Base-by-base conservation (phyloP, 2,888 invertebrate genomes). In the Amblyjoppa fuscipennis region DNA sequence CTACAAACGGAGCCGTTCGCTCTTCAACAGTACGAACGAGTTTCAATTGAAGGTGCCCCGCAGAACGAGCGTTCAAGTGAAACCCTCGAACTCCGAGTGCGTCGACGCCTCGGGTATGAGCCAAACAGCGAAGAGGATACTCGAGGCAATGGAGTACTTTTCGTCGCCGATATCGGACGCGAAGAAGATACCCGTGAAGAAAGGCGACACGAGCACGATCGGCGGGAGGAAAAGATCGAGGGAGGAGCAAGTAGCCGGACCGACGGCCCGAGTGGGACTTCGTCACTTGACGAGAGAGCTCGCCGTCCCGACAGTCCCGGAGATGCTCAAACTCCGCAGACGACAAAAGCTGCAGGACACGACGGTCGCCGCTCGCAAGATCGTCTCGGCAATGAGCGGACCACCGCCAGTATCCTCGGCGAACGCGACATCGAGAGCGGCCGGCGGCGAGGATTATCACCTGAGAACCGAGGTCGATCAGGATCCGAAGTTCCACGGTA, bases 121-220 rank as follows among this genome's bases (percentile, higher is more conserved):
- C 91, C 95, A 96, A 87, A 97, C 98, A 4, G 97, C 98, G 0
- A 96, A 96, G 89, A 96, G 97, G 87, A 97, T 98, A 87, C 94
- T 98, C 90, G 97, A 97, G 90, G 95, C 98, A 5, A 94, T 98
- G 79, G 97, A 98, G 92, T 96, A 97, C 89, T 98, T 97, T 94
- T 97, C 97, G 0, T 97, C 98, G 1, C 98, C 98, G 0, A 94
- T 98, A 74, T 95, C 95, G 66, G 98, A 98, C 93, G 98, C 97
- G 1, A 97, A 96, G 91, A 96, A 97, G 91, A 97, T 98, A 93
- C 97, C 97, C 2, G 89, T 95, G n/a, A 93, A 94, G 66, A 31
- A 34, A n/a, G 16, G 28, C 34, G 64, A 64, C 34, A 31, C 92
- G 82, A 92, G 89, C 34, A 77, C 87, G 45, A 61, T 49, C 31